Conservation (phyloP, 2,888 invertebrate species). For the Shargacucullia verbasci region DNA sequence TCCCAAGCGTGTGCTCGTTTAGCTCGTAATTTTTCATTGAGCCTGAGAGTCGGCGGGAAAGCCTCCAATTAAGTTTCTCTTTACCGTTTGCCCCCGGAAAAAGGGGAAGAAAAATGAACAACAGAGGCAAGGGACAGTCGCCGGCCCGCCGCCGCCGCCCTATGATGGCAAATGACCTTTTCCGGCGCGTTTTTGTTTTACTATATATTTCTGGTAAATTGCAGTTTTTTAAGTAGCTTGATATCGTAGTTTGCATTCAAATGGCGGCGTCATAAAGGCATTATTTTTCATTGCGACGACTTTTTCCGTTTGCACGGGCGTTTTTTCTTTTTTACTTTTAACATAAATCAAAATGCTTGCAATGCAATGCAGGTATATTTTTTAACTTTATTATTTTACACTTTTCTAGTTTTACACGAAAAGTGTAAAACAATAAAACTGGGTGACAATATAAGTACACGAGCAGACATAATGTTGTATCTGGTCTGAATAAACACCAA, state of each 20-base stretch:
- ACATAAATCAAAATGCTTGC: constrained; percentile 41
- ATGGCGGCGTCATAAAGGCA: constrained; percentile 43
- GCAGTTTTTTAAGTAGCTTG: constrained; percentile 54
- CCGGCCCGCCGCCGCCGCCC: constrained; percentile 64
- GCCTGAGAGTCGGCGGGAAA: constrained; percentile 84
- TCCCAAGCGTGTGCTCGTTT: constrained; percentile 87
- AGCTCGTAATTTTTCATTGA: constrained; percentile 89
- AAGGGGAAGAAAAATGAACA: constrained; percentile 86
- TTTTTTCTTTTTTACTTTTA: constrained; percentile 44
- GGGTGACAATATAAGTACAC: constrained; percentile 21
- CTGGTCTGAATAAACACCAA: constrained; percentile 17
- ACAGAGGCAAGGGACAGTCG: constrained; percentile 79
- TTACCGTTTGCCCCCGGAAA: constrained; percentile 82
- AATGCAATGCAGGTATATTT: constrained; percentile 32
- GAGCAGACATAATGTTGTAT: constrained; percentile 1
- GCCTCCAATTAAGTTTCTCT: constrained; percentile 89
- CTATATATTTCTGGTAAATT: constrained; percentile 58
- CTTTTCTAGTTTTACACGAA: constrained; percentile 18
- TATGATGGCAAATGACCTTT: constrained; percentile 75
- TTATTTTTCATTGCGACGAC: constrained; percentile 52
- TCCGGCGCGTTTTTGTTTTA: constrained; percentile 61
- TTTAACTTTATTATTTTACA: constrained; percentile 12
- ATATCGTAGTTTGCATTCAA: constrained; percentile 51
- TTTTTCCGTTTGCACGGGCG: constrained; percentile 49
- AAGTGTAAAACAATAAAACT: constrained; percentile 25